phyloP scores from a whole-genome alignment of 2,113 vertebrate genomes.

The Pteronura brasiliensis region DNA sequence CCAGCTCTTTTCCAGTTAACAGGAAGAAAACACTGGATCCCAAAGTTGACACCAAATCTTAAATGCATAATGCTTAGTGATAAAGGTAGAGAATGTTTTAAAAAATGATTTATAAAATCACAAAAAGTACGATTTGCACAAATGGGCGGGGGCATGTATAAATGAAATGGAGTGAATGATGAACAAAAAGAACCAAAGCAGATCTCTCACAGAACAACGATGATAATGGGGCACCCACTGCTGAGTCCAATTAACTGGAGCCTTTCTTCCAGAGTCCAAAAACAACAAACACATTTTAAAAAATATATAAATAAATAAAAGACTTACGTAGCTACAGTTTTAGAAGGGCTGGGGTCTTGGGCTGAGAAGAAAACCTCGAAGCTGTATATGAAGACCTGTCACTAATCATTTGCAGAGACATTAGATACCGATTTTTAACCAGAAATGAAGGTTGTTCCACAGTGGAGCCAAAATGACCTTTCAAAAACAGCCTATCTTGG shows the following conservation, averaged over 20 bases:
- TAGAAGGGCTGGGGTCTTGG: not conserved
- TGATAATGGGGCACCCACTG: not conserved
- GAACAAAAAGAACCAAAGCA: not conserved
- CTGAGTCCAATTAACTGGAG: not conserved
- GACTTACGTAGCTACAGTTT: not conserved
- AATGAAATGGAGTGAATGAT: not conserved
- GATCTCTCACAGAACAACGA: not conserved
- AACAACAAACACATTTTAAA: not conserved
- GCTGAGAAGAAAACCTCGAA: not conserved
- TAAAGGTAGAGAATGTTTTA: not conserved
- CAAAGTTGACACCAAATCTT: not conserved
- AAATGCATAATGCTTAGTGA: not conserved
- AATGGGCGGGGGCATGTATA: not conserved
- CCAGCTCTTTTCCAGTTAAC: not conserved
- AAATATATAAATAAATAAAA: not conserved
- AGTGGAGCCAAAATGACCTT: not conserved
- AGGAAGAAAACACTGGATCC: not conserved
- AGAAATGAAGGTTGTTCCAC: not conserved
- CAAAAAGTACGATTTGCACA: not conserved
- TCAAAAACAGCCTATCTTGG: slow-evolving; percentile 3
- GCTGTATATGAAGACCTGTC: not conserved
- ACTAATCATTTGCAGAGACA: not conserved
- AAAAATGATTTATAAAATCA: not conserved
- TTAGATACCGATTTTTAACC: not conserved
- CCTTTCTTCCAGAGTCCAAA: not conserved